phyloP scores from a whole-genome alignment of 2,797 vertebrate genomes.

The Cottoperca gobio region DNA sequence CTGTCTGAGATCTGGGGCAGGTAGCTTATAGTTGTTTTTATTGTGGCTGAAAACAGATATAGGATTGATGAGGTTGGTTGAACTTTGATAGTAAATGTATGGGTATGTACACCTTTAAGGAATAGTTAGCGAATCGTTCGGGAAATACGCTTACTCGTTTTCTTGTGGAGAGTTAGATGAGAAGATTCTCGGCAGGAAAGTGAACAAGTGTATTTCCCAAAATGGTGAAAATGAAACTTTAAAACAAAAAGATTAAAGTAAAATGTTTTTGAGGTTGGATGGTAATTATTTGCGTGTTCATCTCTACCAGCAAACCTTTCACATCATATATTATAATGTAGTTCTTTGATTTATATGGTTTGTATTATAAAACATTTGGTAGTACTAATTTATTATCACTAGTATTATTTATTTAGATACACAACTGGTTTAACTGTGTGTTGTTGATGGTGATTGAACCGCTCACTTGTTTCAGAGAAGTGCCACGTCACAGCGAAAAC shows the following conservation, averaged over 20 bases:
- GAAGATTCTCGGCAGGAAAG: neutral
- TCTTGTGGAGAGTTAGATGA: neutral
- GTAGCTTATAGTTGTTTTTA: neutral
- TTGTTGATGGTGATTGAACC: too few species aligned
- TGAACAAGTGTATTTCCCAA: neutral
- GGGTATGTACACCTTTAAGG: neutral
- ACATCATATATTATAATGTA: neutral
- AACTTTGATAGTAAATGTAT: neutral
- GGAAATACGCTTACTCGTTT: neutral
- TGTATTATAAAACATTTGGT: neutral
- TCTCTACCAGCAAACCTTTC: neutral
- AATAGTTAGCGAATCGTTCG: neutral
- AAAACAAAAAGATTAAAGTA: neutral
- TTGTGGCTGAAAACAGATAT: neutral
- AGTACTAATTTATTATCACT: too few species aligned
- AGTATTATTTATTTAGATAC: neutral
- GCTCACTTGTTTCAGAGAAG: slow-evolving; percentile 33
- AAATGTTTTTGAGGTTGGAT: neutral
- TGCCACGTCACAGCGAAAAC: fast-evolving
- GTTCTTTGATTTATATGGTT: neutral
- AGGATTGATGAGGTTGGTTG: fast-evolving
- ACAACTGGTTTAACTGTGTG: neutral
- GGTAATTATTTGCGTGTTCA: neutral
- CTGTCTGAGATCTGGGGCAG: neutral
- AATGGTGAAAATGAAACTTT: neutral